Base-by-base conservation (phyloP, 2,797 vertebrate species). In the Pampus argenteus region DNA sequence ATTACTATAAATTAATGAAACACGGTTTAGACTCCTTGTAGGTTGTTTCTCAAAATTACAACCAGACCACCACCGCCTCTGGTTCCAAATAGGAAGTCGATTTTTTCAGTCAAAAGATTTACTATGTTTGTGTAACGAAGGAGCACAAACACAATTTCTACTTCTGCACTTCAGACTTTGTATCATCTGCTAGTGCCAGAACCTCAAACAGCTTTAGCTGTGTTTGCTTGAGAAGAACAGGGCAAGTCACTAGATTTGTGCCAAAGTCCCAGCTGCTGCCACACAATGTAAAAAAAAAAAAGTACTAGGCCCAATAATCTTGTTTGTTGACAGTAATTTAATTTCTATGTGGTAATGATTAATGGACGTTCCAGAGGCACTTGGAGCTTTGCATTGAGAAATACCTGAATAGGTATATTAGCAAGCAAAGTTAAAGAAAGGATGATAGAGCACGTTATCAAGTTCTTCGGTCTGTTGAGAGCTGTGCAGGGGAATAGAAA, bases 131-230 rank as follows among this genome's bases (percentile, higher is more conserved):
- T 18, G 76, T 66, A 9, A 15, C 42, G 29, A 7, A 25, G 6
- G 45, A 57, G 29, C 42, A 71, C 59, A 59, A 71, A 78, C 34
- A 64, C 6, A 15, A 55, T 58, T 50, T 66, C 66, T 73, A 18
- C 18, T 28, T 86, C 52, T 71, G 70, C 13, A 28, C 48, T 56
- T 70, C 55, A 29, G 2, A 74, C 44, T 56, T 51, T 23, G 52
- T 56, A 50, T 73, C 69, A 38, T 74, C 62, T 82, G 65, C 45
- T 28, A 25, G 52, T 20, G 29, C 10, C 74, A 54, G 48, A 71
- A 50, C 64, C 54, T 56, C 49, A 10, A 25, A 76, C 54, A 66
- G 11, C 36, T n/a, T 65, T 13, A 14, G 13, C 38, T 64, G 55
- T 64, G 54, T 68, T 75, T 66, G 60, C 38, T 64, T 2, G 18